phyloP scores from a whole-genome alignment of 2,113 vertebrate genomes.

The Anser cygnoides region DNA sequence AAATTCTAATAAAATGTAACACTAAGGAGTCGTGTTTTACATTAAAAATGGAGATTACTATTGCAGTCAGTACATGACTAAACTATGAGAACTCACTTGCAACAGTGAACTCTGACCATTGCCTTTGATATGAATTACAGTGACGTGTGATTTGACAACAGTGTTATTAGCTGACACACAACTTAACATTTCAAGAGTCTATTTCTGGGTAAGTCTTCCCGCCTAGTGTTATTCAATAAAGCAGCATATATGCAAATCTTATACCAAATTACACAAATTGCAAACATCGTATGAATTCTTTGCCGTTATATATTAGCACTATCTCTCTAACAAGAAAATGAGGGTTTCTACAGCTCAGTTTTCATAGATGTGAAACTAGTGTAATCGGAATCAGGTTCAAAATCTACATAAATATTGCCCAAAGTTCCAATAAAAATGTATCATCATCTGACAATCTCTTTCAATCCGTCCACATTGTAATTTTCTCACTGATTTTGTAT shows the following conservation, averaged over 20 bases:
- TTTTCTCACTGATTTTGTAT: neutral
- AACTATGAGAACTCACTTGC: neutral
- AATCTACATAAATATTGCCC: neutral
- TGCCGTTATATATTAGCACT: neutral
- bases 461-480: neutral
- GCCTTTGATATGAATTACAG: conserved; percentile 24
- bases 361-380: neutral
- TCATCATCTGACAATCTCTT: neutral
- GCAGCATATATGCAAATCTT: neutral
- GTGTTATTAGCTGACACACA: neutral
- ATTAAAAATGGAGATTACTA: neutral
- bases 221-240: neutral
- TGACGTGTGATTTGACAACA: neutral
- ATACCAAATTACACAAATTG: neutral
- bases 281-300: neutral
- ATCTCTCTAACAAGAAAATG: neutral
- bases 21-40: neutral
- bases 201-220: neutral
- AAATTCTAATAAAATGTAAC: neutral
- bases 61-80: neutral
- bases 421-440: neutral
- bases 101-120: conserved; percentile 11
- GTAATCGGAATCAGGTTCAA: neutral
- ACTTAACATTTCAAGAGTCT: neutral
- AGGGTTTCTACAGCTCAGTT: neutral